Base-by-base conservation (phyloP, 2,113 vertebrate genomes). In the Danio rerio region DNA sequence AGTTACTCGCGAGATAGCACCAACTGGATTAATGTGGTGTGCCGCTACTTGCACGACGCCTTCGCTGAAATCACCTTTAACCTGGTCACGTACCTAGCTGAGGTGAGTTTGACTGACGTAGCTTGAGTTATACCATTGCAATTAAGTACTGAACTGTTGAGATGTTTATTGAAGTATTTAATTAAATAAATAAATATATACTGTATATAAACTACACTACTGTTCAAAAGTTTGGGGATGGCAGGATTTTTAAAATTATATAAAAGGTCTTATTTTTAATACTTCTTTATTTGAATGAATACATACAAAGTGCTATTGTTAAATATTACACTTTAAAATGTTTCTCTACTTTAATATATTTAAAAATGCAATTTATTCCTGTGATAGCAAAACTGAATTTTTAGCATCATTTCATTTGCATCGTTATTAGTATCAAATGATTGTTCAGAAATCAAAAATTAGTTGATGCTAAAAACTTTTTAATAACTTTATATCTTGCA, bases 11-110 rank as follows among this genome's bases (percentile, higher is more conserved):
- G 98, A 31, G 98, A 99, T 91, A 96, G 96, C 81, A 92, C 94
- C 45, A 99, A 98, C 93, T 99, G 98, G 98, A 98, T 99, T 93
- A 99, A 98, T 0, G 98, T 99, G 15, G 98, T 99, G 55, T 99
- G 98, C 83, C 92, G 98, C 87, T 99, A 99, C 75, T 91, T 99
- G 81, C 96, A 99, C 0, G 98, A 99, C 84, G 96, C 97, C 82
- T 99, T 99, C 79, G 95, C 98, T 0, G 96, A 98, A 49, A 95
- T 96, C 43, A 98, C 97, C 0, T 95, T 99, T 86, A 98, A 92
- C 79, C 95, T 99, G 61, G 94, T 99, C 86, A 99, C 96, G 31
- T 99, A 99, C 0, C 92, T 99, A 82, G 98, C 98, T 58, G 98
- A 99, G 96, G 98, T 99, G 90, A 89, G 63, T 9, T 31, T 59